A percentile compares a stretch with the other conserved stretches of the same genome.
Evolutionary conservation across 1,140 invertebrate species (phyloP).

Genomic region (Drosophila pseudoananassae): DNA sequence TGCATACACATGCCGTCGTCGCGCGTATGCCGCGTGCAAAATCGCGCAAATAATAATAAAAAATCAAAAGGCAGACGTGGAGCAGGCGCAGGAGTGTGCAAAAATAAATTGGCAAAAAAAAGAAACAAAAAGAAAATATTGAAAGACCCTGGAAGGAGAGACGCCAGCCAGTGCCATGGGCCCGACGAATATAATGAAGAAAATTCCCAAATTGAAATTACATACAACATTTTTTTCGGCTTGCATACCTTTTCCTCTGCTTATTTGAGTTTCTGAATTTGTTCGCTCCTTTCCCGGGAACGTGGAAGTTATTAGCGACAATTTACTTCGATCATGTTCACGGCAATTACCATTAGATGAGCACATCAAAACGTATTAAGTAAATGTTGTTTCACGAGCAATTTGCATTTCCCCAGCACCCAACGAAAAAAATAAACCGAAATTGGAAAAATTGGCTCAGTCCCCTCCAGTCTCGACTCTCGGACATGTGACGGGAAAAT

Average conservation of each 20-base stretch:
- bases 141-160: constrained; percentile 37
- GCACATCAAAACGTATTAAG: constrained; percentile 69
- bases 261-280: constrained; percentile 4
- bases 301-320: constrained; percentile 76
- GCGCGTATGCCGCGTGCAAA: constrained; percentile 58
- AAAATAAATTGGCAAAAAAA: constrained; percentile 73
- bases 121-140: constrained; percentile 49
- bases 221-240: constrained; percentile 49
- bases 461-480: neutral
- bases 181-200: constrained; percentile 66
- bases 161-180: constrained; percentile 42
- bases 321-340: constrained; percentile 75
- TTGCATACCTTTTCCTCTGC: constrained; percentile 18
- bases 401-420: constrained; percentile 47
- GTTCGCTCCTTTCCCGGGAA: constrained; percentile 18
- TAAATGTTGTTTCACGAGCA: constrained; percentile 67
- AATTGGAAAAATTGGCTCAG: neutral
- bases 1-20: constrained; percentile 71
- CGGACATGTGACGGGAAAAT: constrained; percentile 41
- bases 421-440: neutral
- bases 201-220: constrained; percentile 81
- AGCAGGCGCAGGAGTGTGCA: constrained; percentile 7
- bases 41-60: constrained; percentile 82
- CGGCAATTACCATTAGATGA: constrained; percentile 75
- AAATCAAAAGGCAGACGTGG: constrained; percentile 52